Percentiles rank a stretch among this genome's conserved stretches.
Evolutionary conservation across 2,113 vertebrate genomes (phyloP).

Genomic region (Coturnix japonica): DNA sequence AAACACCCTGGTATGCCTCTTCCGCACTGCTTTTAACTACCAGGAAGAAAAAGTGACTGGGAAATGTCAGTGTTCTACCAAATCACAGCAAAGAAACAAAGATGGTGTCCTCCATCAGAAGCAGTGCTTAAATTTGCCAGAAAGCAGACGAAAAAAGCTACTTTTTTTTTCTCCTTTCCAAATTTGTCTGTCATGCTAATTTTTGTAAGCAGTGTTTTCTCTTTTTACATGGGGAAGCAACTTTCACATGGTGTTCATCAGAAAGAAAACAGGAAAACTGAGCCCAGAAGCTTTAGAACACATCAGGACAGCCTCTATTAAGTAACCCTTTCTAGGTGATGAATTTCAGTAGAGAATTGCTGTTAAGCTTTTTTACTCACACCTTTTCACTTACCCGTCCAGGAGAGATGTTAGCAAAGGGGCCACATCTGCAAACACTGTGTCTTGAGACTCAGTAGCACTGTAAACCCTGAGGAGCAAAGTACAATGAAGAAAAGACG

Average conservation of each 20-base stretch:
- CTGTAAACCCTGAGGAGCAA: constrained; percentile 79
- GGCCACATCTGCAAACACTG: constrained; percentile 83
- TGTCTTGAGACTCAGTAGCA: constrained; percentile 78
- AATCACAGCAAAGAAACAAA: background rate
- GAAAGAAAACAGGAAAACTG: background rate
- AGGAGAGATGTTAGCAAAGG: constrained; percentile 85
- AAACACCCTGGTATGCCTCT: background rate
- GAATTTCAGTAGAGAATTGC: background rate
- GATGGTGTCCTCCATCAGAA: background rate
- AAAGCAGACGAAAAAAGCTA: background rate
- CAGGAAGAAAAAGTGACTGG: background rate
- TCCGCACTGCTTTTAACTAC: background rate
- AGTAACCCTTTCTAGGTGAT: background rate
- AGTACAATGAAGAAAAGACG: background rate
- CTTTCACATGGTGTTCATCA: background rate
- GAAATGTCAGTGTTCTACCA: background rate
- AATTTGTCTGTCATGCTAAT: background rate
- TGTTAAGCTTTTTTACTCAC: background rate
- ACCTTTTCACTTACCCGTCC: constrained; percentile 81
- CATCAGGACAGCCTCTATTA: background rate
- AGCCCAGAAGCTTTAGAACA: background rate
- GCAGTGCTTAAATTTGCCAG: background rate
- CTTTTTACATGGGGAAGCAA: background rate
- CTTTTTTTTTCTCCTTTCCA: no score
- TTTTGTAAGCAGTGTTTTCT: background rate